Conservation (phyloP, 1,140 invertebrate genomes). For the Bombus pyrosoma region DNA sequence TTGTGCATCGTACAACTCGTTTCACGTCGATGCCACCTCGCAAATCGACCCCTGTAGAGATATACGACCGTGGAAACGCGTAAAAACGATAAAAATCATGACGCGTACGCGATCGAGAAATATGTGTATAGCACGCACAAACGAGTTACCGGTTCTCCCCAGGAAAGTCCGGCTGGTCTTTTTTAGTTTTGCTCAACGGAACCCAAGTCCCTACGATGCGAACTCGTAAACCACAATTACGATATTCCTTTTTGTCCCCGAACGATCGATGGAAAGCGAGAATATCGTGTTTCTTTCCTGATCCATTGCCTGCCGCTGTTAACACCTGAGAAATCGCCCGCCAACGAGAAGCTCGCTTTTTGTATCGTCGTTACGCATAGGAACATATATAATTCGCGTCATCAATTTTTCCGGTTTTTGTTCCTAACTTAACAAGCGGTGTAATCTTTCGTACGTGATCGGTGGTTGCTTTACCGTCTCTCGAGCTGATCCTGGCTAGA, state of each 20-base stretch:
- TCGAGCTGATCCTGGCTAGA: background rate
- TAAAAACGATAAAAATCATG: background rate
- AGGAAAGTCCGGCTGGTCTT: slow-evolving; percentile 3
- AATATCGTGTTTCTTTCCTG: slow-evolving; percentile 41
- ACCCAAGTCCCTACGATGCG: background rate
- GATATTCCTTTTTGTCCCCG: slow-evolving; percentile 27
- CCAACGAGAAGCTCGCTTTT: background rate
- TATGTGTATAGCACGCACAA: background rate
- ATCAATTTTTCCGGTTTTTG: background rate
- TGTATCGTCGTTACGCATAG: background rate
- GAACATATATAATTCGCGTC: background rate
- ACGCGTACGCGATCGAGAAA: slow-evolving; percentile 7
- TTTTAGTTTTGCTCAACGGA: background rate
- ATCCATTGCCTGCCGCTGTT: background rate
- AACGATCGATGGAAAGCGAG: background rate
- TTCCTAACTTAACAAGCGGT: too few species aligned
- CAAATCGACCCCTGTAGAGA: slow-evolving; percentile 17
- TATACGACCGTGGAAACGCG: background rate
- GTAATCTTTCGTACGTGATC: background rate
- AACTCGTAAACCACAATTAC: slow-evolving; percentile 41
- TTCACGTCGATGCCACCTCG: background rate
- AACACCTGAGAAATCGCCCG: background rate
- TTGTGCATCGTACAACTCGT: slow-evolving; percentile 9
- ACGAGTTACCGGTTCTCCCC: background rate
- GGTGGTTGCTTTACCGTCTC: background rate